Conservation (phyloP, 2,888 invertebrate species). For the Hemithea aestivaria region DNA sequence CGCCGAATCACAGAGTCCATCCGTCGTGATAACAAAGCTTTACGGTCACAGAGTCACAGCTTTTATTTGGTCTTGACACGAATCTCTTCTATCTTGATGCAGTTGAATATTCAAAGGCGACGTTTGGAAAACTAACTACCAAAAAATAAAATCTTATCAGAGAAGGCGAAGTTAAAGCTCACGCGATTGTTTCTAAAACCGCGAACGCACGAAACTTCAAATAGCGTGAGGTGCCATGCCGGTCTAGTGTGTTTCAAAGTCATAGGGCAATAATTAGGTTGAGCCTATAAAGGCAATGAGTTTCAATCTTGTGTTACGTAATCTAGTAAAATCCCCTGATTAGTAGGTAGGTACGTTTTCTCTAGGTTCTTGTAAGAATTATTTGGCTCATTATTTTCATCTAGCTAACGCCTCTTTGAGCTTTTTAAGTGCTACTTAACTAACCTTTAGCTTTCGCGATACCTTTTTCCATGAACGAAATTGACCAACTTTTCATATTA, state of each 20-base stretch:
- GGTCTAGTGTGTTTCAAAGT: slow-evolving; percentile 24
- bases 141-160: slow-evolving; percentile 24
- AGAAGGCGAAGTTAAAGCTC: slow-evolving; percentile 14
- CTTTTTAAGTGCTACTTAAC: neutral
- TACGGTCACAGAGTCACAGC: slow-evolving; percentile 45
- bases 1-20: slow-evolving; percentile 38
- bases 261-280: slow-evolving; percentile 14
- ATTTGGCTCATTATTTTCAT: too few relatives aligned
- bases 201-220: slow-evolving; percentile 17
- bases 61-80: slow-evolving; percentile 69
- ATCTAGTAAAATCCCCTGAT: too few relatives aligned
- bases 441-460: neutral
- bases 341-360: too few relatives aligned
- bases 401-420: neutral
- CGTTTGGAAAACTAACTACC: slow-evolving; percentile 20
- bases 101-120: slow-evolving; percentile 43
- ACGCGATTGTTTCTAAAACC: slow-evolving; percentile 27
- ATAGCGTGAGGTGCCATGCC: slow-evolving; percentile 21
- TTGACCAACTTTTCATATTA: neutral
- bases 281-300: too few relatives aligned
- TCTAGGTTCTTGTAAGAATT: too few relatives aligned
- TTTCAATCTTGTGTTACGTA: too few relatives aligned
- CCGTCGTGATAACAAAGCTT: slow-evolving; percentile 61
- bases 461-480: neutral
- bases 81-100: slow-evolving; percentile 48